A percentile compares a stretch with the other conserved stretches of the same genome.
Conservation (phyloP, 2,113 vertebrate species). For the Helogale parvula region DNA sequence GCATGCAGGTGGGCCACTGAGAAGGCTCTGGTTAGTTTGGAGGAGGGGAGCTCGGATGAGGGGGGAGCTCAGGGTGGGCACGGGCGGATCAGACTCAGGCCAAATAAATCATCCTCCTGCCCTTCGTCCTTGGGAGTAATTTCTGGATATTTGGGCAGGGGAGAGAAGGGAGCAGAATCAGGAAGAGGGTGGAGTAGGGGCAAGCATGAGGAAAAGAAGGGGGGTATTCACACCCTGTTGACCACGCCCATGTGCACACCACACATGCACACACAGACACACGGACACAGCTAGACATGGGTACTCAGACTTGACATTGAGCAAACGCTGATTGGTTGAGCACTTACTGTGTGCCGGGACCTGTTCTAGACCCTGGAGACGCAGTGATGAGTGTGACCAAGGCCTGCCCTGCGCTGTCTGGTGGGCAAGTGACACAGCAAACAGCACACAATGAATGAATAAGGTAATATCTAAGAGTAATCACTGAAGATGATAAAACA, state of each 20-base stretch:
- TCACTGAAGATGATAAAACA: background rate
- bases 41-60: background rate
- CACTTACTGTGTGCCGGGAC: background rate
- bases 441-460: background rate
- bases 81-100: background rate
- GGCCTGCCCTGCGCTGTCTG: fast-evolving
- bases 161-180: background rate
- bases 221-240: background rate
- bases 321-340: background rate
- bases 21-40: background rate
- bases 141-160: background rate
- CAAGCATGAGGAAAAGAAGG: background rate
- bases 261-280: background rate
- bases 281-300: background rate
- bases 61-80: background rate
- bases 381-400: background rate
- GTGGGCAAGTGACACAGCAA: background rate
- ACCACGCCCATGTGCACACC: background rate
- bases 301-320: background rate
- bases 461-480: background rate
- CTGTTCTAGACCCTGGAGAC: background rate
- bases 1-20: too few species aligned
- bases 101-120: background rate
- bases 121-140: background rate
- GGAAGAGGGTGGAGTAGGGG: background rate